phyloP scores from a whole-genome alignment of 2,797 vertebrate species.

The Aythya fuligula region DNA sequence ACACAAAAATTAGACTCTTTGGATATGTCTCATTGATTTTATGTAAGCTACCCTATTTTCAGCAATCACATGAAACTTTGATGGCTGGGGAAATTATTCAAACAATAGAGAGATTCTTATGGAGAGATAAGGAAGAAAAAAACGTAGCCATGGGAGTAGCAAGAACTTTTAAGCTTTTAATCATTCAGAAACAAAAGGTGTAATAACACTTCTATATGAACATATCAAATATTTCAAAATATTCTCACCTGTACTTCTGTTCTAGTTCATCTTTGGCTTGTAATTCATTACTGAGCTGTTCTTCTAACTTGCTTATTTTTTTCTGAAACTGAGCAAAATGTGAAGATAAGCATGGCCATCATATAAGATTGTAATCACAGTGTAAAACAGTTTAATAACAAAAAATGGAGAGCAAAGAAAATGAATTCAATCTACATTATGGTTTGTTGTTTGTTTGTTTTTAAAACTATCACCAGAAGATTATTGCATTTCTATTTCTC shows the following conservation, averaged over 20 bases:
- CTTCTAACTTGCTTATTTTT: conserved; percentile 89
- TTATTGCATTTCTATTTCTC: background rate
- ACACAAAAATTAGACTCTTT: background rate
- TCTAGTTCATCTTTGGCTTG: conserved; percentile 94
- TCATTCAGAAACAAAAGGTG: background rate
- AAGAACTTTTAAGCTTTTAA: background rate
- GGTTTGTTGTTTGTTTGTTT: too few relatives aligned
- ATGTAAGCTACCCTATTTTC: background rate
- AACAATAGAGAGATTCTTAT: background rate
- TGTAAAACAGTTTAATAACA: background rate
- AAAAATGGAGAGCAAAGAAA: background rate
- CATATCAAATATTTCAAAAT: background rate
- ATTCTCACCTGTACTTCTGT: conserved; percentile 90
- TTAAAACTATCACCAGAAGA: background rate
- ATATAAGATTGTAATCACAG: conserved; percentile 1
- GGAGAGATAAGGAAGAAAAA: background rate
- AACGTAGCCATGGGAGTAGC: background rate
- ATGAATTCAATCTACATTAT: background rate
- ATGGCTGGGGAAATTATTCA: background rate
- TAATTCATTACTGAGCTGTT: conserved; percentile 90
- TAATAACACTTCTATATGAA: background rate
- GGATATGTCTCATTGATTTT: background rate
- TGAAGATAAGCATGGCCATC: conserved; percentile 18
- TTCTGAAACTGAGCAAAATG: conserved; percentile 89
- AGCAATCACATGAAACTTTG: background rate